phyloP scores from a whole-genome alignment of 1,140 invertebrate species.

The Drosophila dunni region DNA sequence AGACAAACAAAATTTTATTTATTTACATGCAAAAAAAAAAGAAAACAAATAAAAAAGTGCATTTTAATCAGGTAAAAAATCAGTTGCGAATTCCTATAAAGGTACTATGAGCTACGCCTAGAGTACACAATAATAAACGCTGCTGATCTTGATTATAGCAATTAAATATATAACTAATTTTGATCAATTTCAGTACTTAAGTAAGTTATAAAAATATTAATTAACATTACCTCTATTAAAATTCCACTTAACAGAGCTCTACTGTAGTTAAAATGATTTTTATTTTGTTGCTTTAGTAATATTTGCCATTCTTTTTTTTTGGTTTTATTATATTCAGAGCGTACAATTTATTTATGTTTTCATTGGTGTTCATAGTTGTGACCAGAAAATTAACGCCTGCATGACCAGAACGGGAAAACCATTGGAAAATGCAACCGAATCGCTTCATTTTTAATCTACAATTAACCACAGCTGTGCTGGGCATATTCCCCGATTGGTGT shows the following conservation, averaged over 20 bases:
- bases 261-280: constrained; percentile 25
- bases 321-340: constrained; percentile 15
- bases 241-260: constrained; percentile 1
- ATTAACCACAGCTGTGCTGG: constrained; percentile 80
- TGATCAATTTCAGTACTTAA: not conserved
- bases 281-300: constrained; percentile 3
- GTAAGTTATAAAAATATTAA: not conserved
- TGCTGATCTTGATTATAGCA: too few relatives aligned
- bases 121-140: not conserved
- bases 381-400: constrained; percentile 82
- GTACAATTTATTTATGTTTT: constrained; percentile 31
- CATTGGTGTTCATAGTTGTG: constrained; percentile 55
- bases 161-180: too few relatives aligned
- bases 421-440: constrained; percentile 50
- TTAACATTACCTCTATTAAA: not conserved
- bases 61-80: constrained; percentile 42
- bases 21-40: constrained; percentile 43
- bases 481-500: not conserved
- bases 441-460: constrained; percentile 84
- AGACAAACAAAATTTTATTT: constrained; percentile 31
- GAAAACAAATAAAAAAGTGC: constrained; percentile 35
- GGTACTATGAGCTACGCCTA: constrained; percentile 10
- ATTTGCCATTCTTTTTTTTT: constrained; percentile 5
- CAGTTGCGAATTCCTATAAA: not conserved
- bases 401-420: constrained; percentile 44